Evolutionary conservation across 2,113 vertebrate species (phyloP), one percentile per base, ranked within the genome.

Genomic region (Oryzias curvinotus): DNA sequence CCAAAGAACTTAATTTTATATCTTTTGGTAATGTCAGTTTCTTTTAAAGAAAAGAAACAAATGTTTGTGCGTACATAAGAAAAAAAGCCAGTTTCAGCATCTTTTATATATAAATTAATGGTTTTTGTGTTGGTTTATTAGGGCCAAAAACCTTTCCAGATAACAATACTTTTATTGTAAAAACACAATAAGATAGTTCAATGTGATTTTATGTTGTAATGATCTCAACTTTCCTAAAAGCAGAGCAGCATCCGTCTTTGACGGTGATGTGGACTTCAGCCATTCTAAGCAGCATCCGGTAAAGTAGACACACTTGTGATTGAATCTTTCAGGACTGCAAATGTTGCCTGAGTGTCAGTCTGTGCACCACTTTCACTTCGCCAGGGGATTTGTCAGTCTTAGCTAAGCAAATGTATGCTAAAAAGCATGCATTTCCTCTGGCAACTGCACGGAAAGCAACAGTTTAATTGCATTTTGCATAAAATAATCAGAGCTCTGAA

Each of bases 291-390:
- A 46, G 62, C 13, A 15, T 51, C 62, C 57, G 62, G 47, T 52
- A 57, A 43, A 57, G 53, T 59, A n/a, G 53, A 36, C 18, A 25
- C 41, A 5, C 49, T 19, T 42, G 26, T 7, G 25, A 43, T 65
- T 50, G 49, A 65, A 53, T 43, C 48, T 53, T 46, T 57, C 49
- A 59, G 48, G 17, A 8, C 36, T n/a, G 45, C 44, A 56, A 10
- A 21, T 36, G 30, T 55, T 7, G 28, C 18, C 60, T 42, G 19
- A 57, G 26, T 19, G 26, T 23, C 21, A 42, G 28, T 57, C 26
- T 58, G 21, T 45, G 49, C 14, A 21, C 63, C 7, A n/a, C 14
- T 51, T 52, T 19, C 17, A 48, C 10, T 68, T 13, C n/a, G n/a
- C n/a, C n/a, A n/a, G n/a, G n/a, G 48, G 30, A 44, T 45, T 41